A percentile compares a stretch with the other conserved stretches of the same genome.
These are phyloP conservation scores for Lepisosteus oculatus DNA, from an alignment of 2,113 vertebrate species.

Conservation along the genomic window DNA sequence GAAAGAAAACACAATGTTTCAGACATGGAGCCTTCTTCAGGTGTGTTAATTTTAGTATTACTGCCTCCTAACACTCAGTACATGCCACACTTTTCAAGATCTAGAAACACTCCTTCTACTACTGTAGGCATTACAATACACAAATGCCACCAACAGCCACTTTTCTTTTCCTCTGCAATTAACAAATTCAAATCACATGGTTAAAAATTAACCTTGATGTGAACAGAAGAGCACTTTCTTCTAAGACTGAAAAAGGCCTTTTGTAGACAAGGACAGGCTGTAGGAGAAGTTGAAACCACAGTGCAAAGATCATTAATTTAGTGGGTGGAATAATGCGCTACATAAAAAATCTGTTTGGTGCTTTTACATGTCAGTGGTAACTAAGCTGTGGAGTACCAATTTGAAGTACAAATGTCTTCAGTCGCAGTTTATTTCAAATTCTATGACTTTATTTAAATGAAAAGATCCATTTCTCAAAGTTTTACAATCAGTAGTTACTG, in stretches of 20 bases:
- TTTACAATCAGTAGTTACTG: too few species aligned
- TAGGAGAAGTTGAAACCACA: conserved; percentile 17
- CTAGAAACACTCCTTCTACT: too few species aligned
- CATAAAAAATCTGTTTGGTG: conserved; percentile 11
- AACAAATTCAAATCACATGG: conserved; percentile 36
- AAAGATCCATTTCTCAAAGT: too few species aligned
- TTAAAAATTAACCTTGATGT: not conserved
- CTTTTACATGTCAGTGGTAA: conserved; percentile 2
- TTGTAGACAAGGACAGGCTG: conserved; percentile 6
- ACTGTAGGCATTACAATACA: not conserved
- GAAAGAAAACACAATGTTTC: too few species aligned
- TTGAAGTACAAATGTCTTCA: conserved; percentile 3
- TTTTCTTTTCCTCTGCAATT: conserved; percentile 33
- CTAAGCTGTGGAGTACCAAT: not conserved
- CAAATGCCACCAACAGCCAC: conserved; percentile 25
- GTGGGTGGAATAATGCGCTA: conserved; percentile 10
- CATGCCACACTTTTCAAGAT: too few species aligned
- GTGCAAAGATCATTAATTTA: conserved; percentile 6
- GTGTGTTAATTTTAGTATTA: too few species aligned
- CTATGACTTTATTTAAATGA: not conserved
- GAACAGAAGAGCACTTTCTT: not conserved
- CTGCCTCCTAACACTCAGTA: too few species aligned
- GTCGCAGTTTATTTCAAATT: conserved; percentile 5
- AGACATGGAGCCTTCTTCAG: too few species aligned
- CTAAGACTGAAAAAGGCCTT: not conserved